phyloP scores from a whole-genome alignment of 2,797 vertebrate species.

The Microchirus variegatus region DNA sequence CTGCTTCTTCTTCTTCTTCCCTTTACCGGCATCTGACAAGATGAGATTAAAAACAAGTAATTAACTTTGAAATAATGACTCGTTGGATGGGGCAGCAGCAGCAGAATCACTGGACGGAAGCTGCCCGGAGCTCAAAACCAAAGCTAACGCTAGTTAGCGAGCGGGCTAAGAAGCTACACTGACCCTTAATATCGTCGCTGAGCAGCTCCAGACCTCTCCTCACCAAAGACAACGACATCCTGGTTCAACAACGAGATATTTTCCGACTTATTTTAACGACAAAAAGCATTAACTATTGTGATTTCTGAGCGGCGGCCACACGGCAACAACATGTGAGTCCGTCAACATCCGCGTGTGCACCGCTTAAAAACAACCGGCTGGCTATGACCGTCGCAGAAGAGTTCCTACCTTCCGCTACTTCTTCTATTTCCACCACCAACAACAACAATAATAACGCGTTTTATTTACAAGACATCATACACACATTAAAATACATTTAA shows the following conservation, averaged over 20 bases:
- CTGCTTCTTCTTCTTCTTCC: constrained; percentile 26
- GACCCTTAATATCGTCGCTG: constrained; percentile 72
- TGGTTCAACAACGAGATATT: neutral
- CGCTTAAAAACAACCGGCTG: constrained; percentile 6
- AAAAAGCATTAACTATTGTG: too few species aligned
- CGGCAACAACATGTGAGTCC: neutral
- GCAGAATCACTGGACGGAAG: too few species aligned
- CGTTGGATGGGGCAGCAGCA: too few species aligned
- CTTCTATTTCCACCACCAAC: neutral
- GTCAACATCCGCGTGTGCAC: constrained; percentile 28
- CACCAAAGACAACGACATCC: constrained; percentile 79
- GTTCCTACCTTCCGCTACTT: constrained; percentile 21
- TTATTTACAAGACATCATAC: neutral
- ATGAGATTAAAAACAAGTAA: accelerated
- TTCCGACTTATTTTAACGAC: neutral
- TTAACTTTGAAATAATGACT: neutral
- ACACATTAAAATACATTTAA: neutral
- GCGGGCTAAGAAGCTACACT: neutral
- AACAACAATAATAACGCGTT: neutral
- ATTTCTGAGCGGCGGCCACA: too few species aligned
- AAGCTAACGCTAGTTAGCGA: neutral
- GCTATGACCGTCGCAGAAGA: neutral
- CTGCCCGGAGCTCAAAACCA: neutral
- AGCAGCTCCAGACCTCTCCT: constrained; percentile 80
- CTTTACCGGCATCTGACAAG: constrained; percentile 49